These are phyloP conservation scores for Choristoneura rosaceana DNA, from an alignment of 2,888 invertebrate species.

Conservation along the genomic window DNA sequence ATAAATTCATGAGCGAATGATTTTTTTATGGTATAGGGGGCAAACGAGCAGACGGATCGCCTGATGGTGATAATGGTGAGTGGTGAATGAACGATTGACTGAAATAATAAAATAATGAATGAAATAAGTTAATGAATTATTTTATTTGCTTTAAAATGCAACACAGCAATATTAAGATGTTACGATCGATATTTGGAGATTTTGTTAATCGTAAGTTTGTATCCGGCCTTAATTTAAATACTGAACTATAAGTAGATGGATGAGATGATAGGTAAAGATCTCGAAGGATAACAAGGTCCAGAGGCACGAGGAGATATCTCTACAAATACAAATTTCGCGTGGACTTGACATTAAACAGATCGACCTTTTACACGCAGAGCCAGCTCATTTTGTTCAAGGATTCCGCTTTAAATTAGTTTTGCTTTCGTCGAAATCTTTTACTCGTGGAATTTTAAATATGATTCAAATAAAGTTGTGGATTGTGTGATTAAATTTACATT, in stretches of 20 bases:
- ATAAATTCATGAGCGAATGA: too few species aligned
- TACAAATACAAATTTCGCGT: background rate
- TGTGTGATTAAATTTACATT: too few species aligned
- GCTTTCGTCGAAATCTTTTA: background rate
- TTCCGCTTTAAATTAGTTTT: background rate
- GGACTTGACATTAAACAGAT: constrained; percentile 2
- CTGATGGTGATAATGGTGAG: too few species aligned
- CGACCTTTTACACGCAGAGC: background rate
- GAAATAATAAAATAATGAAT: too few species aligned
- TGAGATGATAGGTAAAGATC: constrained; percentile 1
- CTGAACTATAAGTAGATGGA: background rate
- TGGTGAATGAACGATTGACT: too few species aligned
- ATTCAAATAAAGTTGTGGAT: background rate
- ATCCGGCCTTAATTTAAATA: background rate
- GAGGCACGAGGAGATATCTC: background rate
- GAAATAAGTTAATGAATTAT: too few species aligned
- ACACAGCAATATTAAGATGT: too few species aligned
- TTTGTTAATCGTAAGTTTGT: background rate
- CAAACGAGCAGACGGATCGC: too few species aligned
- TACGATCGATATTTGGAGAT: too few species aligned
- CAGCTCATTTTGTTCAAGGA: background rate
- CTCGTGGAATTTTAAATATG: too few species aligned
- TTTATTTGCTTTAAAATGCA: too few species aligned
- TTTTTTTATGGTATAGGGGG: too few species aligned
- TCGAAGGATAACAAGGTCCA: background rate